Conservation (phyloP, 2,888 invertebrate species). For the Monopis laevigella region DNA sequence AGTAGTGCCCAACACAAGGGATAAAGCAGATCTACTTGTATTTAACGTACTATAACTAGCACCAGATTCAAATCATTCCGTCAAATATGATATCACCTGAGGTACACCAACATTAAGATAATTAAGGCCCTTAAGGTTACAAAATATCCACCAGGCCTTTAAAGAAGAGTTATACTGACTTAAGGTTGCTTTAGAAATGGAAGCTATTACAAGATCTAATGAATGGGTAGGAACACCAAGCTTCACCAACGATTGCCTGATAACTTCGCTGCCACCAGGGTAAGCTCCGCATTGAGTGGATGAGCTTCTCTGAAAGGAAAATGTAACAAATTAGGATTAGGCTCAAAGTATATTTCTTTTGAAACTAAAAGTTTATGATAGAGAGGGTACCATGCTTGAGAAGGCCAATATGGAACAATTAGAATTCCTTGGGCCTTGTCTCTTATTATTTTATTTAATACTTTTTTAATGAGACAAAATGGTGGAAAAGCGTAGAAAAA, state of each 20-base stretch:
- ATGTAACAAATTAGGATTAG: neutral
- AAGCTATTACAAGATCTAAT: neutral
- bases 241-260: constrained; percentile 18
- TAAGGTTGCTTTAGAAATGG: neutral
- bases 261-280: constrained; percentile 17
- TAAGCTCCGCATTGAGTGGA: constrained; percentile 4
- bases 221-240: constrained; percentile 6
- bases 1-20: neutral
- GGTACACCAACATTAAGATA: neutral
- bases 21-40: neutral
- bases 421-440: constrained; percentile 15
- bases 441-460: constrained; percentile 13
- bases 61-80: neutral
- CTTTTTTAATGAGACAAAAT: constrained; percentile 15
- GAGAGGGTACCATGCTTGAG: constrained; percentile 18
- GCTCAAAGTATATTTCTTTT: constrained; percentile 1
- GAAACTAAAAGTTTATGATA: constrained; percentile 6
- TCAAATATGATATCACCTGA: neutral
- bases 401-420: constrained; percentile 18
- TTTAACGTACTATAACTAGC: constrained; percentile 4
- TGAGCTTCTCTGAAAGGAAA: constrained; percentile 9
- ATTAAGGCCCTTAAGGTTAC: neutral
- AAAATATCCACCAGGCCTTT: constrained; percentile 1
- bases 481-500: constrained; percentile 20
- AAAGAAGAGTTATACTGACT: constrained; percentile 1